Conservation (phyloP, 1,140 invertebrate species). For the Dryas iulia region DNA sequence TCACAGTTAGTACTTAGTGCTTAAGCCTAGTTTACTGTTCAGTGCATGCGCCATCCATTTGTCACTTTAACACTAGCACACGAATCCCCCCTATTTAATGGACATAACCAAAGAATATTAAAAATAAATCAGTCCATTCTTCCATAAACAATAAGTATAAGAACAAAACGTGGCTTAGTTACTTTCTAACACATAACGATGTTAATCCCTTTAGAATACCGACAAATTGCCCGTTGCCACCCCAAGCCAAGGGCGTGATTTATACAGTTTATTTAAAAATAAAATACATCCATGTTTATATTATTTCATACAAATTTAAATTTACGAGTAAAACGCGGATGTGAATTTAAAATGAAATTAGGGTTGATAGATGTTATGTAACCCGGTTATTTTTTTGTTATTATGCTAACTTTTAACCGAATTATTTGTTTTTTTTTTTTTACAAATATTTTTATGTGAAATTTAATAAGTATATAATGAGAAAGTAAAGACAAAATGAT, state of each 20-base stretch:
- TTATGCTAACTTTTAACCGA: background rate
- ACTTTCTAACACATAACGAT: slow-evolving; percentile 54
- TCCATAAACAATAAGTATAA: slow-evolving; percentile 11
- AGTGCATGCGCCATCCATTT: background rate
- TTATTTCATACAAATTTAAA: slow-evolving; percentile 14
- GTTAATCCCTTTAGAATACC: slow-evolving; percentile 51
- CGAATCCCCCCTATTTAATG: background rate
- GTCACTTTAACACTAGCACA: background rate
- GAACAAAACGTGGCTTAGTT: slow-evolving; percentile 51
- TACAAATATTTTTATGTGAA: background rate
- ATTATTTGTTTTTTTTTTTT: background rate
- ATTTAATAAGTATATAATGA: no score
- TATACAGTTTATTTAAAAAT: slow-evolving; percentile 31
- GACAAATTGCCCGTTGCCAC: slow-evolving; percentile 48
- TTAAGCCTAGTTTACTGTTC: background rate
- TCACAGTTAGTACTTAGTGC: background rate
- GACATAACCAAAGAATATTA: background rate
- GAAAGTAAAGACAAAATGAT: no score
- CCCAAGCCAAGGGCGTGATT: slow-evolving; percentile 30
- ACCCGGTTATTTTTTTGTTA: slow-evolving; percentile 8
- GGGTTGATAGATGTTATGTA: slow-evolving; percentile 4
- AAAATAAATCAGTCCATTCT: background rate
- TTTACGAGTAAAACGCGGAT: background rate
- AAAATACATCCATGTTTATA: slow-evolving; percentile 13
- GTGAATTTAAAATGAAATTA: slow-evolving; percentile 1